Base-by-base conservation (phyloP, 2,888 invertebrate species). In the Junonia oenone region DNA sequence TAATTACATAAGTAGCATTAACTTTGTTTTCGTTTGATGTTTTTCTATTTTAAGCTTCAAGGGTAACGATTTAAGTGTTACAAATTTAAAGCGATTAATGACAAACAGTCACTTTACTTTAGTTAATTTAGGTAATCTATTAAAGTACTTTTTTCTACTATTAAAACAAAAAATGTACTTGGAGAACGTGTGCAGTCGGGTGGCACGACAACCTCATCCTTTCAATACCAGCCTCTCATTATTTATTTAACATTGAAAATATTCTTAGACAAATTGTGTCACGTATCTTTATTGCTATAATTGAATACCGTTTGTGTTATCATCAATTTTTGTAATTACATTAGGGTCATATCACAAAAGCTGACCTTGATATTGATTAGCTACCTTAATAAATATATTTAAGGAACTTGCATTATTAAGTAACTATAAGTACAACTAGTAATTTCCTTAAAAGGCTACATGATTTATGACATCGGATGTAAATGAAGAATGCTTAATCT, bases 141-240 rank as follows among this genome's bases (percentile, higher is more conserved):
- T 31, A 40, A 35, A 9, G 19, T 35, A 33, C 4, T n/a, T 33
- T 46, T 38, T 47, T 47, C 43, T 22, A 40, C 22, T 29, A 40
- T 29, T 17, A 45, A 6, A 48, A 48, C 14, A 56, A 58, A 54
- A 43, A 54, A 55, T 35, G 19, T 31, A 13, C 57, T 59, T 57
- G 59, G 38, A 43, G 49, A 46, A 48, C 27, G 45, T 46, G 52
- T 45, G 57, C 63, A 60, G 45, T 62, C 58, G 50, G 47, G 55
- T 62, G 61, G 53, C 51, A 55, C 62, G 64, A 64, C 63, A 65
- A 63, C 64, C 63, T 64, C 61, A 60, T 62, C 58, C 62, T 66
- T 66, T 66, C 70, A 69, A 69, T 69, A 70, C 19, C 52, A 22
- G 53, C 59, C 54, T 60, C 53, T 63, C 58, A 51, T 61, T 63